phyloP scores from a whole-genome alignment of 2,888 invertebrate species.

The Stenchaetothrips biformis region DNA sequence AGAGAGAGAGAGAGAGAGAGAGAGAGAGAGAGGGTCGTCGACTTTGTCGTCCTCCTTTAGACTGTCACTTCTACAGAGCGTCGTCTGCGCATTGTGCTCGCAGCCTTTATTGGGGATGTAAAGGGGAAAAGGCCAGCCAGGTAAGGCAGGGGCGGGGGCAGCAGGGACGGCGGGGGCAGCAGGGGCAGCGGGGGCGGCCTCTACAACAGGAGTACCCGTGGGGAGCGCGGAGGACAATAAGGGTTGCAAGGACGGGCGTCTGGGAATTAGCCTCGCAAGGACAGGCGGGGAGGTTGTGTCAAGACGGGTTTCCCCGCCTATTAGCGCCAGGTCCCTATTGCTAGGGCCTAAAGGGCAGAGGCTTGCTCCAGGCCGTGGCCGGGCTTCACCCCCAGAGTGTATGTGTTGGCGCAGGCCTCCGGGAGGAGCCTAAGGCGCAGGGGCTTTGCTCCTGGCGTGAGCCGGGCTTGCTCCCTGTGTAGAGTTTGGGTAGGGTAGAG shows the following conservation, averaged over 20 bases:
- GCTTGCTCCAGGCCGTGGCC: no score
- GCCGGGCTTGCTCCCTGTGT: no score
- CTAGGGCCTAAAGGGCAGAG: no score
- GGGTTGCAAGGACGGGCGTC: not conserved
- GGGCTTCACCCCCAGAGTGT: no score
- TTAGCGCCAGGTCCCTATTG: no score
- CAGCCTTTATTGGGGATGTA: not conserved
- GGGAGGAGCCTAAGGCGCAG: no score
- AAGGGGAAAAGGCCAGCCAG: not conserved
- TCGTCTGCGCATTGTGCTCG: slow-evolving; percentile 10
- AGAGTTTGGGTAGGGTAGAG: no score
- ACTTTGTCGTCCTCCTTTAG: slow-evolving; percentile 16
- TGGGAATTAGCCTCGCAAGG: not conserved
- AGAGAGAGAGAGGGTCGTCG: not conserved
- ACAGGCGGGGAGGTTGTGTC: not conserved
- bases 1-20: not conserved
- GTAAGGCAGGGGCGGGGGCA: not conserved
- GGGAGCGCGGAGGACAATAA: not conserved
- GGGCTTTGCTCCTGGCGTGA: no score
- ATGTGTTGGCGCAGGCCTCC: no score
- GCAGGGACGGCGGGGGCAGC: not conserved
- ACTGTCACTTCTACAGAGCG: slow-evolving; percentile 2
- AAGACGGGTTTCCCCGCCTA: no score
- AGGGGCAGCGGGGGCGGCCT: not conserved
- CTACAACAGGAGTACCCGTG: not conserved